Evolutionary conservation across 2,797 vertebrate species (phyloP).

Genomic region (Peromyscus nudipes): DNA sequence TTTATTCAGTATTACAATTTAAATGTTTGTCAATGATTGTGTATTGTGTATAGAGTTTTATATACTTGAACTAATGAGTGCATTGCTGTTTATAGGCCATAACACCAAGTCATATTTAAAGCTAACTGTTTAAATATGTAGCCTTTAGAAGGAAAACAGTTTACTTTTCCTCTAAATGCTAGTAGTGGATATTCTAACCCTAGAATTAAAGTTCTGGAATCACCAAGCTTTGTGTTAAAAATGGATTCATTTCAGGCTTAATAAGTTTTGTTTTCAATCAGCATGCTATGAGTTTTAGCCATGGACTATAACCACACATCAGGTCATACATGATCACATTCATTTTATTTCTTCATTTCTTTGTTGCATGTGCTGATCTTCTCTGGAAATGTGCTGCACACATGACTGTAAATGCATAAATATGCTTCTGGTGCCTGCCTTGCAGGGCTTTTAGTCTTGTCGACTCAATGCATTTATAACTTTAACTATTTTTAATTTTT

Average conservation of each 20-base stretch:
- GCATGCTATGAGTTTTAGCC: not conserved
- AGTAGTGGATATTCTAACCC: not conserved
- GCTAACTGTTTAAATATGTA: not conserved
- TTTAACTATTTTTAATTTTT: not conserved
- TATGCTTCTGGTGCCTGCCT: not conserved
- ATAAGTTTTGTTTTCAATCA: not conserved
- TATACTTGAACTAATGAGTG: not conserved
- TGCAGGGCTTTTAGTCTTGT: not conserved
- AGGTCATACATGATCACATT: not conserved
- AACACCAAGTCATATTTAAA: slow-evolving; percentile 41
- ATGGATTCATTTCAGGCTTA: not conserved
- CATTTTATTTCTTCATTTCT: not conserved
- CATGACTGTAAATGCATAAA: not conserved
- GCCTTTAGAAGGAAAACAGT: not conserved
- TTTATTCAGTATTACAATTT: slow-evolving; percentile 48
- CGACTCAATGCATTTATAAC: not conserved
- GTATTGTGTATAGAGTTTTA: not conserved
- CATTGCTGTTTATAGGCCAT: not conserved
- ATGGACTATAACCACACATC: not conserved
- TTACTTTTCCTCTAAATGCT: not conserved
- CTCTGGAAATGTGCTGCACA: not conserved
- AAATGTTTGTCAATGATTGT: not conserved
- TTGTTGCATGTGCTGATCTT: not conserved
- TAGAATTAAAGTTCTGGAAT: not conserved
- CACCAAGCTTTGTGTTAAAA: not conserved